Evolutionary conservation across 2,797 vertebrate species (phyloP), one percentile per base, ranked within the genome.

Genomic region (Picus viridis): DNA sequence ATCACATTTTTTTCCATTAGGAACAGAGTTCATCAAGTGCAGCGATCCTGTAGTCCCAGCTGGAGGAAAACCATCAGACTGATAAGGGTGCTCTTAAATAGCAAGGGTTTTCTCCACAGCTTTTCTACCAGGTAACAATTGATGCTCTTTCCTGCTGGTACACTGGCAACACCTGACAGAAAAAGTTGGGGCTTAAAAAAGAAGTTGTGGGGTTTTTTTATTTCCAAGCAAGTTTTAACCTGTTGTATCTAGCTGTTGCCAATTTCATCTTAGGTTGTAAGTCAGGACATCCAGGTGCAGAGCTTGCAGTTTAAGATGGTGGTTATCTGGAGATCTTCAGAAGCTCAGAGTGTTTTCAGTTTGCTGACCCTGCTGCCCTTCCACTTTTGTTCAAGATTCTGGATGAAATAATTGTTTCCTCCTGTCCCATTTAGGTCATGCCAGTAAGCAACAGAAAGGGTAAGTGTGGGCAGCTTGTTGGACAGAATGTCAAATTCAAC

Each of bases 11-110:
- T 39, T 26, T 17, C 39, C 47, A 59, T 23, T 41, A 63, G 57
- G 26, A 36, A 18, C 61, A 67, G 83, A 11, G n/a, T 67, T 57
- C 16, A n/a, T 3, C 13, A n/a, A 67, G 45, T 6, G 26, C 64
- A n/a, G 19, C 34, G 49, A 74, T 23, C 53, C 70, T 47, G 41
- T 75, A 61, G 67, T 8, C 34, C n/a, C 45, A 29, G 18, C n/a
- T 7, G 19, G 41, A 65, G 12, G 45, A 36, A 29, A 12, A 36
- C 7, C 0, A 3, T 6, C 7, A 0, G 24, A 34, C 23, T 26
- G 57, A 43, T 49, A 88, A 32, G 15, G 58, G 32, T 39, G 63
- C 36, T 67, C 30, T 74, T 67, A 51, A 58, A 29, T 13, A 39
- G 49, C 10, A 65, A 71, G 16, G 7, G 8, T 65, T 71, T 54